Evolutionary conservation across 2,797 vertebrate species (phyloP).

Genomic region (Champsocephalus esox): DNA sequence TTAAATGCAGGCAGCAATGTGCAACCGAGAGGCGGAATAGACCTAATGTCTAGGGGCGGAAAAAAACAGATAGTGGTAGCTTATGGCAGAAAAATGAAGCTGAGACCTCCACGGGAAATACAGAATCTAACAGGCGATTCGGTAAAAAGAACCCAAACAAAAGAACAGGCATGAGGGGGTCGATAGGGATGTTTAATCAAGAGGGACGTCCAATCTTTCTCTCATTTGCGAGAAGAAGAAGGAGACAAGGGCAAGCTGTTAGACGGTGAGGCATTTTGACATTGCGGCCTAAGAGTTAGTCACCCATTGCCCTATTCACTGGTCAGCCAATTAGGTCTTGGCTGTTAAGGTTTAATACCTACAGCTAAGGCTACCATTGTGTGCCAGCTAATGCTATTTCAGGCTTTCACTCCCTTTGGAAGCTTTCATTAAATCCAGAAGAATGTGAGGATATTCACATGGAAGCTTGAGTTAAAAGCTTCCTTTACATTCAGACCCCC

Average conservation of each 20-base stretch:
- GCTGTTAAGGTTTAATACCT: constrained; percentile 85
- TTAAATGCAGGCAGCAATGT: constrained; percentile 47
- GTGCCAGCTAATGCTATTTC: constrained; percentile 80
- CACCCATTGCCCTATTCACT: constrained; percentile 76
- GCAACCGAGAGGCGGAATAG: constrained; percentile 13
- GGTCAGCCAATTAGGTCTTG: constrained; percentile 81
- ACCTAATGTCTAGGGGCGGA: constrained; percentile 32
- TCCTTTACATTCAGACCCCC: constrained; percentile 59
- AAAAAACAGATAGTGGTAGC: constrained; percentile 24
- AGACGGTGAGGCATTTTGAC: constrained; percentile 72
- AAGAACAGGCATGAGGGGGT: constrained; percentile 58
- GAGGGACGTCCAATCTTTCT: constrained; percentile 67
- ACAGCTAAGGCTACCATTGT: constrained; percentile 84
- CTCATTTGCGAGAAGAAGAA: constrained; percentile 72
- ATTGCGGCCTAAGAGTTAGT: constrained; percentile 67
- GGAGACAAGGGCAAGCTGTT: constrained; percentile 65
- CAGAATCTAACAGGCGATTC: constrained; percentile 36
- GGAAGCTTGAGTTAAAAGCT: constrained; percentile 70
- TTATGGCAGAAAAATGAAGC: constrained; percentile 15
- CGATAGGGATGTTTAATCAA: constrained; percentile 77
- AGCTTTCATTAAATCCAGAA: constrained; percentile 85
- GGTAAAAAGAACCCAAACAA: constrained; percentile 68
- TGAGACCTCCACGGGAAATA: constrained; percentile 11
- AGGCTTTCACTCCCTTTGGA: constrained; percentile 79
- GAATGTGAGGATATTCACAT: constrained; percentile 82